These are phyloP conservation scores for Drosophila miranda DNA, from an alignment of 1,140 invertebrate species.

Conservation along the genomic window DNA sequence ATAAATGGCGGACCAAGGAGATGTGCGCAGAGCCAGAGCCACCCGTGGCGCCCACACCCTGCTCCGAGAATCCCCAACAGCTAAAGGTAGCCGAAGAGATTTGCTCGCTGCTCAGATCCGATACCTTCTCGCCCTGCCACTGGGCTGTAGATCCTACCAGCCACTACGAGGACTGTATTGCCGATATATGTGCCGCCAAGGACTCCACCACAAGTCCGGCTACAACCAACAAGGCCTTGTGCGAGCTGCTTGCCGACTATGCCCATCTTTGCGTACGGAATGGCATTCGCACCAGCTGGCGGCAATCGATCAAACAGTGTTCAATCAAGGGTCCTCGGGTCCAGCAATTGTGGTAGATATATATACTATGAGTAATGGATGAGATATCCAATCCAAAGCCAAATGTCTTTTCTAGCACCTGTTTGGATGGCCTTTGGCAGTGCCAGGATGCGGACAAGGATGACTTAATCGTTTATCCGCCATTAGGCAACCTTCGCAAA, in stretches of 20 bases:
- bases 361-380: constrained; percentile 22
- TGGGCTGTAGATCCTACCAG: constrained; percentile 89
- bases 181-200: constrained; percentile 92
- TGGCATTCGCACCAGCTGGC: constrained; percentile 90
- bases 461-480: constrained; percentile 83
- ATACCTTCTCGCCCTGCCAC: constrained; percentile 90
- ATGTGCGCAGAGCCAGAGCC: constrained; percentile 84
- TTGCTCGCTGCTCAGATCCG: constrained; percentile 87
- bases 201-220: constrained; percentile 33
- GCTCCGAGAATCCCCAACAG: constrained; percentile 87
- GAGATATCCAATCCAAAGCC: constrained; percentile 84
- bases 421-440: constrained; percentile 88
- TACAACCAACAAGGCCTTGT: constrained; percentile 87
- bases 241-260: constrained; percentile 91
- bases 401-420: constrained; percentile 85
- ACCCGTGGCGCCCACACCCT: constrained; percentile 85
- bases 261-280: constrained; percentile 89
- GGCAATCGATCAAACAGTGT: constrained; percentile 89
- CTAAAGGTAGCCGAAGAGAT: constrained; percentile 86
- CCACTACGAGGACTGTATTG: constrained; percentile 91
- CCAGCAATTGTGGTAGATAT: too few species aligned
- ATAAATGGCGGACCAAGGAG: constrained; percentile 93
- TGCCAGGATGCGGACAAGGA: constrained; percentile 86
- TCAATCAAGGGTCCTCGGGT: constrained; percentile 62
- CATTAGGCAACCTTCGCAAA: constrained; percentile 84